A percentile compares a stretch with the other conserved stretches of the same genome.
These are phyloP conservation scores for Heliconius hermathena DNA, from an alignment of 1,140 invertebrate species.

Conservation along the genomic window DNA sequence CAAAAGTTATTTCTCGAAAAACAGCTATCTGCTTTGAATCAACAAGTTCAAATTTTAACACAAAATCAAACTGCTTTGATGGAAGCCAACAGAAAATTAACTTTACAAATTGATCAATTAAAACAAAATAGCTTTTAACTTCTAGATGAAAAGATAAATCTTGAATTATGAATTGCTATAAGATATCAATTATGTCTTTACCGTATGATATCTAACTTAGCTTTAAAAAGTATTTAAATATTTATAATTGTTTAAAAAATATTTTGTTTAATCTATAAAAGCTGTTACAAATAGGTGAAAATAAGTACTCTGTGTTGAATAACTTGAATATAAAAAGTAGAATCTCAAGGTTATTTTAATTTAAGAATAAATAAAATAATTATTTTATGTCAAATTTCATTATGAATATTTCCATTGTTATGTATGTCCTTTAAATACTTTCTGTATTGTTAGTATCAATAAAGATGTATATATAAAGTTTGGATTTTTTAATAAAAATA, in stretches of 20 bases:
- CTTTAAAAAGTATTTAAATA: not conserved
- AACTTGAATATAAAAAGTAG: not conserved
- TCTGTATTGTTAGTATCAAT: not conserved
- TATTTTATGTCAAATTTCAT: not conserved
- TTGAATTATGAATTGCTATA: not conserved
- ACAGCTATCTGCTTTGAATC: slow-evolving; percentile 61
- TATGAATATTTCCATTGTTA: not conserved
- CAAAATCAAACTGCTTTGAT: slow-evolving; percentile 70
- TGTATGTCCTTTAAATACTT: not conserved
- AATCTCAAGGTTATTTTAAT: not conserved
- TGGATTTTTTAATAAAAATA: too few relatives aligned
- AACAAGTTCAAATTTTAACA: slow-evolving; percentile 64
- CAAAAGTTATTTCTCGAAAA: slow-evolving; percentile 78
- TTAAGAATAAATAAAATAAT: not conserved
- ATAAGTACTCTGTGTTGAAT: not conserved
- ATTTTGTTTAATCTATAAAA: not conserved
- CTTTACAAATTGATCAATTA: slow-evolving; percentile 75
- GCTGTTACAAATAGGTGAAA: not conserved
- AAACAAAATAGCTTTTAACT: slow-evolving; percentile 53
- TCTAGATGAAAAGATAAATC: not conserved
- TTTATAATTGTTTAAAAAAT: not conserved
- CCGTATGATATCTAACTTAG: not conserved
- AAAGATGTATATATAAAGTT: not conserved
- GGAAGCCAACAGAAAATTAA: slow-evolving; percentile 73
- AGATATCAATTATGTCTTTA: not conserved